Base-by-base conservation (phyloP, 2,113 vertebrate species). In the Chlamydotis undulata region DNA sequence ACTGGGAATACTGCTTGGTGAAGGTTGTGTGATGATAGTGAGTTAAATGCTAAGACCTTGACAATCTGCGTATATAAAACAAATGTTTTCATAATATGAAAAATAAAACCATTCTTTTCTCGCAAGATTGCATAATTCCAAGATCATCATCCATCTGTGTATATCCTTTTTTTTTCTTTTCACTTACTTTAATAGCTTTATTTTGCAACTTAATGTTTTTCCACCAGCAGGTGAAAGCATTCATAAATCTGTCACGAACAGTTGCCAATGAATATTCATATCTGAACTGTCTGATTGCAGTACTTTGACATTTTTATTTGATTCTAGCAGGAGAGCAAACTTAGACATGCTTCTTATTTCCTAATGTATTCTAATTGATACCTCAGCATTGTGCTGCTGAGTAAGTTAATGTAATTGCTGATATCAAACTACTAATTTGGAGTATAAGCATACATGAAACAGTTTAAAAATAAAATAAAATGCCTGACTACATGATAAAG, bases 191-290 rank as follows among this genome's bases (percentile, higher is more conserved):
- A 98, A 98, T 98, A 96, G 97, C 94, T 98, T 97, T 98, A 98
- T 98, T 98, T 98, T 98, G 97, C 96, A 97, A 97, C 95, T 97
- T 96, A 97, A 97, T 98, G 97, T 98, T 98, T 98, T 97, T 96
- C 88, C 94, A 97, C 96, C 98, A 98, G 98, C 98, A 98, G 98
- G 98, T 98, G 97, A 98, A 98, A 97, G 97, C 97, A 98, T 98
- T 98, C 98, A 98, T 98, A 98, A 98, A 98, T 98, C 98, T 98
- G 98, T 97, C 97, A 97, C 83, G 98, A 98, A 98, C 98, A 98
- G 97, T 98, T 98, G 98, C 97, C 97, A 98, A 98, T 98, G 98
- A 98, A 98, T 98, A 98, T 98, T 98, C 98, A 98, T 98, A 98
- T 97, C 73, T 94, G 71, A 97, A 88, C 91, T 96, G 97, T 98